Evolutionary conservation across 1,140 invertebrate genomes (phyloP).

Genomic region (Eriocheir sinensis): DNA sequence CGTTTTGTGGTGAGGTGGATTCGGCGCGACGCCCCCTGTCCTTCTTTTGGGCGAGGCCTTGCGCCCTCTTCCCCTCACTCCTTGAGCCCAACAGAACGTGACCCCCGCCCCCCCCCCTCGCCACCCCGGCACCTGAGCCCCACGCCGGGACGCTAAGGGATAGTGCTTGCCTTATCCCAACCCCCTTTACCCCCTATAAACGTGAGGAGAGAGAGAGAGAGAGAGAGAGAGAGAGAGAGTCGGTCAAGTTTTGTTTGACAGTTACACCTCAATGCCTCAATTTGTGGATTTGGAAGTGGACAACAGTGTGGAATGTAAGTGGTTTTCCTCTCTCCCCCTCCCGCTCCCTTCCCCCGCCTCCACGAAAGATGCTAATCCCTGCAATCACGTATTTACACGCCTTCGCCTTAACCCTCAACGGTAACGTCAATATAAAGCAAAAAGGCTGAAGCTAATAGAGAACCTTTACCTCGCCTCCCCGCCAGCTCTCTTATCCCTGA

Average conservation of each 20-base stretch:
- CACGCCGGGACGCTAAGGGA: neutral
- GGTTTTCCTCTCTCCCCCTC: neutral
- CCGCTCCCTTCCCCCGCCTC: neutral
- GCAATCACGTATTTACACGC: slow-evolving; percentile 12
- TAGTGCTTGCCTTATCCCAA: neutral
- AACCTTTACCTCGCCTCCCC: neutral
- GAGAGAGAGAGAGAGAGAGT: slow-evolving; percentile 7
- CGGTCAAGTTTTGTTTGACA: neutral
- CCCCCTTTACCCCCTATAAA: neutral
- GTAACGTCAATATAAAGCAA: too few relatives aligned
- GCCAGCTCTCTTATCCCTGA: neutral
- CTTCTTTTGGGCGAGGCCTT: slow-evolving; percentile 12
- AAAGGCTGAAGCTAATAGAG: neutral
- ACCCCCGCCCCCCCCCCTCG: slow-evolving; percentile 20
- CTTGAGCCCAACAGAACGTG: slow-evolving; percentile 74
- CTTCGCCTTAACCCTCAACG: neutral
- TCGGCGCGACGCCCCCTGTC: slow-evolving; percentile 17
- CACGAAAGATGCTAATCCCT: too few relatives aligned
- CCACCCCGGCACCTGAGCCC: slow-evolving; percentile 2
- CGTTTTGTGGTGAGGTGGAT: slow-evolving; percentile 70
- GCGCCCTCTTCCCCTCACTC: slow-evolving; percentile 53
- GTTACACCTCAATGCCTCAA: neutral
- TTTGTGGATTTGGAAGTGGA: neutral
- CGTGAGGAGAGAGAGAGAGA: neutral
- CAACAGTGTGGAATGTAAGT: neutral